phyloP scores from a whole-genome alignment of 2,113 vertebrate genomes.

The Carassius carassius region DNA sequence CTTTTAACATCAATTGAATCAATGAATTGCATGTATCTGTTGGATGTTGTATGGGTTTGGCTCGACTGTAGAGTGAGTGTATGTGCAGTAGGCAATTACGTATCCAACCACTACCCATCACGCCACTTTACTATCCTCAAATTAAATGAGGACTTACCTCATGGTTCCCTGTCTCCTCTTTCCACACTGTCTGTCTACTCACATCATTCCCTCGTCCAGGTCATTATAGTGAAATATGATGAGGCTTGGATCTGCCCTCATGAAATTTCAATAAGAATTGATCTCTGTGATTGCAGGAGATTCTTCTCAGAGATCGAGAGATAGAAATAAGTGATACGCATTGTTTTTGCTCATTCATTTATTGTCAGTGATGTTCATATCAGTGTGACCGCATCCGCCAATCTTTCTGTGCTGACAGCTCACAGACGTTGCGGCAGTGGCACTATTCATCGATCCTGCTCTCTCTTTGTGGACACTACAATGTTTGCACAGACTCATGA shows the following conservation, averaged over 20 bases:
- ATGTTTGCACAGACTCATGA: neutral
- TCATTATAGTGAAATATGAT: conserved; percentile 83
- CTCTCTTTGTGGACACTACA: neutral
- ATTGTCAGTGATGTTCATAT: conserved; percentile 45
- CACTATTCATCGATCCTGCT: neutral
- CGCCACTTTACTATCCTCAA: neutral
- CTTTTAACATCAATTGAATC: neutral
- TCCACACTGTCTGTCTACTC: neutral
- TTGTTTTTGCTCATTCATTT: conserved; percentile 47
- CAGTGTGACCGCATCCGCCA: conserved; percentile 38
- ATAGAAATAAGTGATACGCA: conserved; percentile 30
- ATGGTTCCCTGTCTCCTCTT: conserved; percentile 21
- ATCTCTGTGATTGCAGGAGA: conserved; percentile 75
- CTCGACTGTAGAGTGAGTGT: neutral
- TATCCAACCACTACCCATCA: neutral
- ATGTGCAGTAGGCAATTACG: neutral
- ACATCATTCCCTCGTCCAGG: conserved; percentile 52
- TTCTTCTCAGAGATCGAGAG: conserved; percentile 60
- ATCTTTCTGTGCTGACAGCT: conserved; percentile 26
- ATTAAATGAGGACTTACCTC: conserved; percentile 1
- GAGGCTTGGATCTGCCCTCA: conserved; percentile 74
- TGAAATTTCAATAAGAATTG: conserved; percentile 86
- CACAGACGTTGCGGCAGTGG: neutral
- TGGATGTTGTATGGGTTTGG: neutral
- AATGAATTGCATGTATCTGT: neutral